phyloP scores from a whole-genome alignment of 2,113 vertebrate species.

The Gadus macrocephalus region DNA sequence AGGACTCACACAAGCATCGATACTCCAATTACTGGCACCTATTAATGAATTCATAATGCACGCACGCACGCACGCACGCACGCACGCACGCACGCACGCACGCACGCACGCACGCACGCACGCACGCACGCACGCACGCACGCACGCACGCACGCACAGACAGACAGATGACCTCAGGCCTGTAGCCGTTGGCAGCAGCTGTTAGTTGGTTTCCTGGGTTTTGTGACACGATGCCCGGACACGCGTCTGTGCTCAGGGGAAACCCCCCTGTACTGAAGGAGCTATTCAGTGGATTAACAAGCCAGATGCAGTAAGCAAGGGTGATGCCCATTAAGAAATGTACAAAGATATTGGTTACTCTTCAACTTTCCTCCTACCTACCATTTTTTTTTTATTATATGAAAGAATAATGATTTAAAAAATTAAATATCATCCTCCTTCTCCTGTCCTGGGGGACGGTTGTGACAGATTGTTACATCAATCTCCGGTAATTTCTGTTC shows the following conservation, averaged over 20 bases:
- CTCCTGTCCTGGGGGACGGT: too few relatives aligned
- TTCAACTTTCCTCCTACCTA: too few relatives aligned
- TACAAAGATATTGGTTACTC: too few relatives aligned
- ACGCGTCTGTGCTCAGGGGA: constrained; percentile 22
- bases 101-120: constrained; percentile 15
- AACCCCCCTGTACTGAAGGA: not conserved
- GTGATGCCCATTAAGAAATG: too few relatives aligned
- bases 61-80: constrained; percentile 3
- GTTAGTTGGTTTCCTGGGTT: constrained; percentile 44
- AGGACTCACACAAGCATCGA: not conserved
- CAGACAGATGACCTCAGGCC: constrained; percentile 56
- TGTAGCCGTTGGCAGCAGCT: constrained; percentile 56
- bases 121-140: constrained; percentile 3
- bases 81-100: constrained; percentile 21
- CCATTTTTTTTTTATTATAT: too few relatives aligned
- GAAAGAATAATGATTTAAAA: too few relatives aligned
- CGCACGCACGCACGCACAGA: constrained; percentile 19
- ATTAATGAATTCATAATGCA: not conserved
- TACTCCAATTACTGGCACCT: not conserved
- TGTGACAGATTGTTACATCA: too few relatives aligned
- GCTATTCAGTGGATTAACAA: not conserved
- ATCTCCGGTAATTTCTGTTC: too few relatives aligned
- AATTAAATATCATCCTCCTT: too few relatives aligned
- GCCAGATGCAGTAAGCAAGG: too few relatives aligned
- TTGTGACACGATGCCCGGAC: constrained; percentile 47